Conservation (phyloP, 1,140 invertebrate genomes). For the Calliopsis andreniformis region DNA sequence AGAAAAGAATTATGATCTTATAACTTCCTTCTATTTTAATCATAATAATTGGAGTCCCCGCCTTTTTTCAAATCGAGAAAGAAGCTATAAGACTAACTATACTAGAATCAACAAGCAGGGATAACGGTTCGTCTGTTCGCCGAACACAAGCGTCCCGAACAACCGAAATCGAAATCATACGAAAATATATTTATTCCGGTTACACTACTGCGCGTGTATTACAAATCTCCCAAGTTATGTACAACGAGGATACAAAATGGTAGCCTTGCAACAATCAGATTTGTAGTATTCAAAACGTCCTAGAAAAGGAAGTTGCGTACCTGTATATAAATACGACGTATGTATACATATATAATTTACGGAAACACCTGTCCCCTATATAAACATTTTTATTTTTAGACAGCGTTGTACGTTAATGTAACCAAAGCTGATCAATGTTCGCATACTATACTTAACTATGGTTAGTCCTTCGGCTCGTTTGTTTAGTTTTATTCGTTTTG, state of each 20-base stretch:
- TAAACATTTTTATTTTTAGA: slow-evolving; percentile 45
- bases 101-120: not conserved
- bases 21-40: no score
- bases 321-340: slow-evolving; percentile 50
- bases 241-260: slow-evolving; percentile 60
- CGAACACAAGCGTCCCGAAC: not conserved
- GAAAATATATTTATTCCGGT: slow-evolving; percentile 11
- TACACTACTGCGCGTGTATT: not conserved
- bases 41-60: no score
- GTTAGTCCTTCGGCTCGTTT: slow-evolving; percentile 59
- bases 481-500: not conserved
- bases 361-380: slow-evolving; percentile 47
- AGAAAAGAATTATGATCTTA: no score
- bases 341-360: slow-evolving; percentile 51
- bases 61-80: not conserved
- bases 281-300: slow-evolving; percentile 48
- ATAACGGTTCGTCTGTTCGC: not conserved
- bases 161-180: slow-evolving; percentile 5
- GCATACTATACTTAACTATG: slow-evolving; percentile 53
- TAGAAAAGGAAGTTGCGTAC: slow-evolving; percentile 62
- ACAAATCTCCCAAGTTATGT: slow-evolving; percentile 19
- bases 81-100: not conserved
- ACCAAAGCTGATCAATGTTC: slow-evolving; percentile 59
- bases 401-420: slow-evolving; percentile 45
- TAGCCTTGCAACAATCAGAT: slow-evolving; percentile 52